Evolutionary conservation across 1,140 invertebrate species (phyloP), one percentile per base, ranked within the genome.

Genomic region (Colletes latitarsis): DNA sequence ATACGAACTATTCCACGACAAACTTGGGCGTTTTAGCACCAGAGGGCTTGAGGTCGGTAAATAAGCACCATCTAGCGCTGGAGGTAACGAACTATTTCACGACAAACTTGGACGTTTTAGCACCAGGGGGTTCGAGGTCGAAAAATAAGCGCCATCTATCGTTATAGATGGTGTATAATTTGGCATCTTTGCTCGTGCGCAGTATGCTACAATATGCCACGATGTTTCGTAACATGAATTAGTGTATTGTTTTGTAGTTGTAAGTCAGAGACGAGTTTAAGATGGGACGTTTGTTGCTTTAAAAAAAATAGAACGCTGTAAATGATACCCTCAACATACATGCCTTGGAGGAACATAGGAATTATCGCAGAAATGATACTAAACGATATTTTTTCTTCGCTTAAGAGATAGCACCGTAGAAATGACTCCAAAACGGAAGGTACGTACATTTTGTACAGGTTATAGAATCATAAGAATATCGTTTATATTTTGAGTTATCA

Each of bases 381-480:
- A 41, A 64, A 46, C 30, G n/a, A 21, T 4, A 39, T 71, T 77
- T 39, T 8, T 10, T 39, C 15, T 6, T 39, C 55, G n/a, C 30
- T 52, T 49, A 10, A 67, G 58, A 90, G 85, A 80, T 88, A 91
- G 77, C 88, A 86, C 43, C 62, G 52, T 46, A 82, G 89, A 90
- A 83, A 93, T 93, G 92, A 93, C 91, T 81, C 92, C 92, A 9
- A 93, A 93, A 87, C 90, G 92, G 58, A 92, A 93, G 88, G 92
- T 91, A 89, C 71, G 86, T 91, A 69, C 8, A 81, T 15, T 12
- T 67, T 53, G 14, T 63, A 52, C 3, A 86, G 62, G 81, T 86
- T 86, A 84, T 57, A 5, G 4, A 5, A n/a, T 19, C 6, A 46
- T 49, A 39, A 1, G 67, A 5, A 17, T 8, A 49, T 30, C 6